A percentile compares a stretch with the other conserved stretches of the same genome.
Conservation (phyloP, 2,888 invertebrate genomes). For the Podotricha telesiphe region DNA sequence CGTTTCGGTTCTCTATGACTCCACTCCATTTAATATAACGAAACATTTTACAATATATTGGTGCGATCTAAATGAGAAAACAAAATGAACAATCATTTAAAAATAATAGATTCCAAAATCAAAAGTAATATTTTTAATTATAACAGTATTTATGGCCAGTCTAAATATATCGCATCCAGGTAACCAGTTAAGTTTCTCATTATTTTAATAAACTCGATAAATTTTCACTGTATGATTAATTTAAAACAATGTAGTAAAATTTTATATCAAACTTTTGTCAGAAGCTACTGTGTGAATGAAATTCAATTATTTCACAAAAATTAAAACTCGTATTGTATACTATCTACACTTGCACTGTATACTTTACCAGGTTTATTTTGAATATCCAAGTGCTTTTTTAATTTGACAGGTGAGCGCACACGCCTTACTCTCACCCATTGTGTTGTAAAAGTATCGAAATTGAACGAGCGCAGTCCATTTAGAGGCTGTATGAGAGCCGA, state of each 20-base stretch:
- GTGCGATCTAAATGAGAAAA: too few relatives aligned
- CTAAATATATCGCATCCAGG: too few relatives aligned
- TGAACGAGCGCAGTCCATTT: constrained; percentile 79
- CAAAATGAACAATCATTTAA: too few relatives aligned
- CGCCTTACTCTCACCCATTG: constrained; percentile 79
- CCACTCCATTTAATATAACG: too few relatives aligned
- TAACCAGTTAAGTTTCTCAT: constrained; percentile 6
- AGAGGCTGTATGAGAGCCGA: constrained; percentile 67
- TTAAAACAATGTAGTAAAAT: constrained; percentile 30
- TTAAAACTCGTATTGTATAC: constrained; percentile 47
- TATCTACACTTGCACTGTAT: constrained; percentile 43
- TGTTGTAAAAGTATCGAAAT: constrained; percentile 82
- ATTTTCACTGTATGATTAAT: constrained; percentile 23
- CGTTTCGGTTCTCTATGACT: too few relatives aligned
- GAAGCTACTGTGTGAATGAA: constrained; percentile 39
- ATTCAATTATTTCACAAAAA: constrained; percentile 48
- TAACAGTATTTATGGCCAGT: too few relatives aligned
- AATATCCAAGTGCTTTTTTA: constrained; percentile 79
- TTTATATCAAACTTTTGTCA: constrained; percentile 39
- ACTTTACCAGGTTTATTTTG: constrained; percentile 57
- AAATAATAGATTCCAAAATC: too few relatives aligned
- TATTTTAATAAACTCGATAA: constrained; percentile 1
- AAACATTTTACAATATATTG: too few relatives aligned
- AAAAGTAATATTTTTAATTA: too few relatives aligned
- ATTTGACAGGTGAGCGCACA: constrained; percentile 81